Evolutionary conservation across 2,113 vertebrate species (phyloP).

Genomic region (Pantherophis guttatus): DNA sequence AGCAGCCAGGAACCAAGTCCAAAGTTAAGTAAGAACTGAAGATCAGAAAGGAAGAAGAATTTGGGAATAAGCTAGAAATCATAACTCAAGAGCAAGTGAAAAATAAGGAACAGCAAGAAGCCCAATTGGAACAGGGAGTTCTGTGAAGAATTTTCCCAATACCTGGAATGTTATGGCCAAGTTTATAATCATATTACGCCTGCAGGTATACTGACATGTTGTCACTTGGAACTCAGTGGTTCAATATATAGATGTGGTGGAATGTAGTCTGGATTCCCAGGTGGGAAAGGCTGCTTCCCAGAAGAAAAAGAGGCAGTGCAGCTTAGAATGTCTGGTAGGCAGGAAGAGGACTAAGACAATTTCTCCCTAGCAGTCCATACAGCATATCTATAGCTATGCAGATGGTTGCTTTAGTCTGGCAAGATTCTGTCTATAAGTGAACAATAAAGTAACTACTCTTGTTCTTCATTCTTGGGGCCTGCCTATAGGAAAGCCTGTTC

Average conservation of each 20-base stretch:
- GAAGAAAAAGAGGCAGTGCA: background rate
- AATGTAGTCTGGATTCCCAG: background rate
- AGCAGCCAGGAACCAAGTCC: too few relatives aligned
- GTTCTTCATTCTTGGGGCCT: background rate
- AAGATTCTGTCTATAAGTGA: background rate
- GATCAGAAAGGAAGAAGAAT: background rate
- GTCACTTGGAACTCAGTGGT: background rate
- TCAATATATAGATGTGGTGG: background rate
- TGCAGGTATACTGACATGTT: too few relatives aligned
- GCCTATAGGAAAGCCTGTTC: background rate
- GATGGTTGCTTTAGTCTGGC: background rate
- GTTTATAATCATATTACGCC: background rate
- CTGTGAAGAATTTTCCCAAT: background rate
- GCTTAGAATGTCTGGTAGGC: background rate
- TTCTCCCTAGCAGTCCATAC: background rate
- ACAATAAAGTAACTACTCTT: background rate
- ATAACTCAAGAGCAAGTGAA: background rate
- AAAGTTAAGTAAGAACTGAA: background rate
- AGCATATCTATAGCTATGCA: background rate
- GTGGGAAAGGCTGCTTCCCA: background rate
- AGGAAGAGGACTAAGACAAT: background rate
- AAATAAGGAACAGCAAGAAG: background rate
- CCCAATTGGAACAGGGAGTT: background rate
- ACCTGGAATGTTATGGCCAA: background rate
- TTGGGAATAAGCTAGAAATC: background rate